These are phyloP conservation scores for Carduelis carduelis DNA, from an alignment of 2,797 vertebrate species.

Conservation along the genomic window DNA sequence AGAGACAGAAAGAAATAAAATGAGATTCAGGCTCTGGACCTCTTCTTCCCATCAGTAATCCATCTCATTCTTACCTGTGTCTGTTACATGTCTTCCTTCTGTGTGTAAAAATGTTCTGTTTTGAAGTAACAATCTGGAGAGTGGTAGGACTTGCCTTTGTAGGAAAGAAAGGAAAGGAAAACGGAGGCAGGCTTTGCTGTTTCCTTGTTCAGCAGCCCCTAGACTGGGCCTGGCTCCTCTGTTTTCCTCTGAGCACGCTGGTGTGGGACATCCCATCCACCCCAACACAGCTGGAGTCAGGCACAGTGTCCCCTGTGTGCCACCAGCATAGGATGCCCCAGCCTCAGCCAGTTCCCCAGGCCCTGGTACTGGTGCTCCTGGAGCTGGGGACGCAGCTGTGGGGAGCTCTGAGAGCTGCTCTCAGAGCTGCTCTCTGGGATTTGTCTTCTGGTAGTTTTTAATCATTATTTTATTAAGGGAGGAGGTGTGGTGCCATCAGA, in stretches of 20 bases:
- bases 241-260: not conserved
- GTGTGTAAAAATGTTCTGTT: conserved; percentile 32
- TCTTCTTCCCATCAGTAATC: conserved; percentile 6
- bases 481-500: not conserved
- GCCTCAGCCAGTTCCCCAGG: not conserved
- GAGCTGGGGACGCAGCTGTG: rapidly evolving
- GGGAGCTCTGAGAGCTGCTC: no score
- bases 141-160: not conserved
- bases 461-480: not conserved
- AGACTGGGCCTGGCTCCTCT: not conserved
- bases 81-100: not conserved
- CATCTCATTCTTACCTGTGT: not conserved
- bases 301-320: not conserved
- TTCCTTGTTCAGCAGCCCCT: not conserved
- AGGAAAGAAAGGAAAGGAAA: not conserved
- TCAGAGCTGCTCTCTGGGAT: not conserved
- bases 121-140: not conserved
- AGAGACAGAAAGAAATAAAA: not conserved
- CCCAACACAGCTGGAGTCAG: not conserved
- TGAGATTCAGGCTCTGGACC: not conserved
- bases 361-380: not conserved
- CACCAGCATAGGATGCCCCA: rapidly evolving
- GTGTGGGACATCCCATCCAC: not conserved
- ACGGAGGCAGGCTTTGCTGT: not conserved
- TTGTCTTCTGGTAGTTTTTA: not conserved